Evolutionary conservation across 2,113 vertebrate species (phyloP), one percentile per base, ranked within the genome.

Genomic region (Heterocephalus glaber): DNA sequence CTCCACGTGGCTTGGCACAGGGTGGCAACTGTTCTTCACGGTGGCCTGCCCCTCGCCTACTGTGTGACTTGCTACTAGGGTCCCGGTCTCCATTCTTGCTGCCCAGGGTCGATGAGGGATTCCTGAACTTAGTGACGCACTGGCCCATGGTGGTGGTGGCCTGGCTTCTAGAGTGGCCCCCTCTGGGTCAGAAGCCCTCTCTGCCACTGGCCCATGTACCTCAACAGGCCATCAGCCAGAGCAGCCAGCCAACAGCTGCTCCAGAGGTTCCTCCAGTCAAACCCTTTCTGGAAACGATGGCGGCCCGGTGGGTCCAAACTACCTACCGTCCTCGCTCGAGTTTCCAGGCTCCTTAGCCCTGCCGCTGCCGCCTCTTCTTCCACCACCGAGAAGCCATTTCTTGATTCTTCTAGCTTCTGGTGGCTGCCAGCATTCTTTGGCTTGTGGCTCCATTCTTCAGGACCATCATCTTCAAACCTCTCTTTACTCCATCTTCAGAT

Each of bases 261-360:
- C 97, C 97, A 96, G 88, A 93, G 97, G 97, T 96, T 93, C 88
- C 85, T 96, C 95, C 96, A 97, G 97, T 92, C 96, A 96, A 92
- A 97, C 93, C 91, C 86, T 96, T 92, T 97, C 96, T 96, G 92
- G 89, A 97, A 97, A 98, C 96, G 97, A 98, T 96, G 97, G 96
- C 95, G 80, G 95, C 97, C 93, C 83, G 94, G 96, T 89, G 86
- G 89, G 92, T 95, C 97, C 97, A 98, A 97, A 97, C 93, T 94
- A 97, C 97, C 97, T 98, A 98, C 96, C 97, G 97, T 98, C 94
- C 95, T 96, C 96, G 94, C 94, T 98, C 89, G 97, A 96, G 97
- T 97, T 96, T 80, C 89, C 96, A 95, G 47, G 63, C 26, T 94
- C 83, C 89, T 94, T 86, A 95, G 54, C 95, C 72, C 38, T 93